Evolutionary conservation across 2,888 invertebrate genomes (phyloP), one percentile per base, ranked within the genome.

Genomic region (Trichacis sp.): DNA sequence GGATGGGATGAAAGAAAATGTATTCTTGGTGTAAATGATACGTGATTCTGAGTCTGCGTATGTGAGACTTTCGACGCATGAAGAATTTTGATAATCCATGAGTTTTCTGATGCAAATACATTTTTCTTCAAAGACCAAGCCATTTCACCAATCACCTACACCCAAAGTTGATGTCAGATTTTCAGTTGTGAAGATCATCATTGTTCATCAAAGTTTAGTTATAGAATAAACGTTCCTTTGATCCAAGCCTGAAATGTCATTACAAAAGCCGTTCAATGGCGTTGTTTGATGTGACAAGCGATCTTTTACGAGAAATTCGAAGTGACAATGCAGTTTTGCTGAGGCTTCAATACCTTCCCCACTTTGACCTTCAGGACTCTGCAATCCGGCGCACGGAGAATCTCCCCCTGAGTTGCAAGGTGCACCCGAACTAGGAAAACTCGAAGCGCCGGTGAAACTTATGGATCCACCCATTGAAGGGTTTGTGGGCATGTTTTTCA

Each of bases 321-420:
- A 24, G 24, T 33, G 33, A n/a, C 33, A n/a, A 33, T 11, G 11
- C 6, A n/a, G n/a, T n/a, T n/a, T 33, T 29, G 5, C 5, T 33
- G 51, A 40, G 24, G 59, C 52, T 52, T 55, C 63, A 40, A 15
- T 40, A 67, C 63, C 67, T 66, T 51, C 17, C 62, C 67, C 63
- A 51, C 56, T 45, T 14, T 40, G 40, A 15, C 15, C 14, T 15
- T 40, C 40, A 3, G 36, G 29, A 1, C 36, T 51, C 53, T 60
- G 53, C n/a, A 30, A 19, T 61, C 57, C 57, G 8, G 14, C 40
- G 8, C 40, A 40, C 4, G 40, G 12, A 12, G 40, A 40, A 14
- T 14, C 40, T 3, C 12, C 40, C 14, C 9, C 15, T 15, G 14
- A 9, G 14, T 40, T 15, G 14, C 40, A 40, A 2, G 33, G 2